Evolutionary conservation across 2,113 vertebrate genomes (phyloP).

Genomic region (Pomatostomus ruficeps): DNA sequence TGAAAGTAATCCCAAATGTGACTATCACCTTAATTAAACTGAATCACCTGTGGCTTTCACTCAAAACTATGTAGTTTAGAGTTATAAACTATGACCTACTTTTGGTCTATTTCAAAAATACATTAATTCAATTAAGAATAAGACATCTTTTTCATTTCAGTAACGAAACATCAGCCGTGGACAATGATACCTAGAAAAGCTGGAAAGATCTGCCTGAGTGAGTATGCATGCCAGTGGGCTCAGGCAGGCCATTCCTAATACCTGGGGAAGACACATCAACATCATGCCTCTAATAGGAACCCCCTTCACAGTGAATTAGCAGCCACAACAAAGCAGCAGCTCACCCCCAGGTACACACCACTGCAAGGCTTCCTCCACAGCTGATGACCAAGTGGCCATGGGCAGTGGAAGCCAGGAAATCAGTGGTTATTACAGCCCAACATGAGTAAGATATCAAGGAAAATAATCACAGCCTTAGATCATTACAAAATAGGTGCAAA

Average conservation of each 20-base stretch:
- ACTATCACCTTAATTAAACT: background rate
- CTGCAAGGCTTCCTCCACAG: background rate
- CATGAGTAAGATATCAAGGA: background rate
- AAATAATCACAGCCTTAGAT: background rate
- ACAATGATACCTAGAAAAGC: background rate
- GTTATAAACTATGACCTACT: background rate
- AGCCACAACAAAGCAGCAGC: background rate
- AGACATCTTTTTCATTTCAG: background rate
- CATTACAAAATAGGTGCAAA: background rate
- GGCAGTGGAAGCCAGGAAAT: background rate
- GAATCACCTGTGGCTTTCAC: background rate
- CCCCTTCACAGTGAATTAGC: background rate
- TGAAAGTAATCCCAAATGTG: background rate
- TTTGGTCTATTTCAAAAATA: background rate
- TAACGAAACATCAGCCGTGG: background rate
- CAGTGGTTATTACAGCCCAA: background rate
- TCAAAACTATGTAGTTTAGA: background rate
- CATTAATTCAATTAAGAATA: background rate
- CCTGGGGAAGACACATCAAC: background rate
- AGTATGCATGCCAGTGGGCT: background rate
- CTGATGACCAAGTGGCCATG: background rate
- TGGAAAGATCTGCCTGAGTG: background rate
- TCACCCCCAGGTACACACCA: background rate
- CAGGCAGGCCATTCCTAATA: background rate
- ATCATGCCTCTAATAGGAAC: background rate